Evolutionary conservation across 2,888 invertebrate species (phyloP).

Genomic region (Leucophenga maculata): DNA sequence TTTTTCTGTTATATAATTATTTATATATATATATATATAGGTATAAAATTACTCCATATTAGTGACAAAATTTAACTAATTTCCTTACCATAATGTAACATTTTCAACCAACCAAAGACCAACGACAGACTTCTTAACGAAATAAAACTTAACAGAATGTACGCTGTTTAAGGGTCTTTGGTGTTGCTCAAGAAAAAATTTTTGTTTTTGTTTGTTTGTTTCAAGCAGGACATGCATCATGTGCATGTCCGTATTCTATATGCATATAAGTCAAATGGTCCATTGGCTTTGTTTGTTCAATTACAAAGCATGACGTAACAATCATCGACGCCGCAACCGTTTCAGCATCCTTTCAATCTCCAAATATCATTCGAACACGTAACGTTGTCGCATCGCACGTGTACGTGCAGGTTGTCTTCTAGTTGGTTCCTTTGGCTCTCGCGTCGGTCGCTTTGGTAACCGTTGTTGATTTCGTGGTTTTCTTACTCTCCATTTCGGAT

Average conservation of each 20-base stretch:
- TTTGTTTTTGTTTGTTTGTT: too few species aligned
- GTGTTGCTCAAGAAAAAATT: slow-evolving; percentile 5
- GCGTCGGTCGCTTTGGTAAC: neutral
- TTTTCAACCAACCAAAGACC: too few species aligned
- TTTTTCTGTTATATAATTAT: neutral
- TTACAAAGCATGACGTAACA: too few species aligned
- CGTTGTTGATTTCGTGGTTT: slow-evolving; percentile 30
- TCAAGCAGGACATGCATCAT: too few species aligned
- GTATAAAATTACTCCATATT: neutral
- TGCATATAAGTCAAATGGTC: too few species aligned
- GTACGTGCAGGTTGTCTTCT: slow-evolving; percentile 59
- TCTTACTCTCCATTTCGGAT: slow-evolving; percentile 38
- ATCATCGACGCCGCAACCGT: neutral
- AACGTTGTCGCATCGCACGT: slow-evolving; percentile 60
- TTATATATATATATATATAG: too few species aligned
- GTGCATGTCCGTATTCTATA: too few species aligned
- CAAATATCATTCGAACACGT: slow-evolving; percentile 65
- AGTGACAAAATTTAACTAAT: slow-evolving; percentile 9
- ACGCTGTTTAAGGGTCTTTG: slow-evolving; percentile 11
- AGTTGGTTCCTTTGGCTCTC: slow-evolving; percentile 31
- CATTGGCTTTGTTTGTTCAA: too few species aligned
- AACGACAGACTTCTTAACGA: too few species aligned
- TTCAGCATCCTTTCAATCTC: neutral
- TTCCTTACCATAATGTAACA: neutral
- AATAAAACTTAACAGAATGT: too few species aligned